Evolutionary conservation across 2,888 invertebrate species (phyloP), one percentile per base, ranked within the genome.

Genomic region (Acronicta aceris): DNA sequence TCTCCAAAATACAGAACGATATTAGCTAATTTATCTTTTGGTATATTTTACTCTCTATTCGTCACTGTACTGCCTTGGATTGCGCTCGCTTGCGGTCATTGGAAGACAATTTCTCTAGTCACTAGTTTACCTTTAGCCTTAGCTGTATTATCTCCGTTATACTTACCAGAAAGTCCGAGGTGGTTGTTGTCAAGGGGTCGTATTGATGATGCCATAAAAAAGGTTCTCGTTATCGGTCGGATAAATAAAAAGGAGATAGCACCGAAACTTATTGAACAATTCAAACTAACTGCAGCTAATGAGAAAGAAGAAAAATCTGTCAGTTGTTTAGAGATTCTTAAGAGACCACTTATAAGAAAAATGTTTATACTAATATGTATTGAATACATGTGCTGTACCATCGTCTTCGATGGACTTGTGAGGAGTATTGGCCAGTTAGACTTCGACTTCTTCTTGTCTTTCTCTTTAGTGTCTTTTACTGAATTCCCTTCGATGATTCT

Each of bases 161-260:
- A 86, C 45, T 56, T 90, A 61, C 89, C 88, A 17, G 90, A 90
- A 78, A 90, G 90, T 65, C 88, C 89, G 40, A 83, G 86, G 71
- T 90, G 89, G 89, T 66, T 89, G 30, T 73, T 89, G 27, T 85
- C 89, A 30, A 87, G 81, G 80, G 89, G 89, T 21, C 84, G 86
- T 17, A 71, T 86, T 0, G 87, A 90, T 55, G 87, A 89, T 40
- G 87, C 89, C 3, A 71, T 90, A 9, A 63, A 82, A 3, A 89
- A 86, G 73, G 63, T 90, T 16, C 57, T 85, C 10, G 78, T 73
- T 0, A 89, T 90, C 10, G 85, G 85, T 27, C 81, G 86, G 65
- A 78, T 86, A 0, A 90, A 90, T 63, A 88, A 79, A 61, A 89
- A 84, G 51, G 77, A 80, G 59, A 69, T 90, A 38, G 81, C 89